A percentile compares a stretch with the other conserved stretches of the same genome.
These are phyloP conservation scores for Piscicola geometra DNA, from an alignment of 2,888 invertebrate species.

Conservation along the genomic window DNA sequence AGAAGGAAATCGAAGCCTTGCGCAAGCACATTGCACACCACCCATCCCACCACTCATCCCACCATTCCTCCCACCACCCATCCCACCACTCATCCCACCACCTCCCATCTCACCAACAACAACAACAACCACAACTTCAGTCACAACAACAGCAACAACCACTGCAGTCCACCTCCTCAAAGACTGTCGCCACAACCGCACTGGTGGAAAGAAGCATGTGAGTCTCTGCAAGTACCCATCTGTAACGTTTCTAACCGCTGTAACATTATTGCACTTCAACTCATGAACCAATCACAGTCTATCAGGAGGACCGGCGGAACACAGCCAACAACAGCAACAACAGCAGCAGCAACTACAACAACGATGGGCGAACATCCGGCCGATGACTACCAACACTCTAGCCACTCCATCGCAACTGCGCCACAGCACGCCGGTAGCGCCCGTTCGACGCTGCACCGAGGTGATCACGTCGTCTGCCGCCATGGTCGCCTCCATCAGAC, in stretches of 20 bases:
- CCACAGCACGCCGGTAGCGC: constrained; percentile 47
- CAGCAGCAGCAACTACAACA: constrained; percentile 10
- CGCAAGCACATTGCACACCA: constrained; percentile 20
- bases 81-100: too few relatives aligned
- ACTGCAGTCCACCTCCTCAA: not conserved
- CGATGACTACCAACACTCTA: constrained; percentile 71
- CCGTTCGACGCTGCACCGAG: constrained; percentile 45
- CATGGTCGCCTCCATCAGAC: constrained; percentile 37
- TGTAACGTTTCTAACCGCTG: too few relatives aligned
- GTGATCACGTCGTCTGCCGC: constrained; percentile 16
- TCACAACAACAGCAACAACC: constrained; percentile 5
- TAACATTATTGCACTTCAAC: too few relatives aligned
- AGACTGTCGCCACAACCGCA: not conserved
- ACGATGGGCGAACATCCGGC: constrained; percentile 76
- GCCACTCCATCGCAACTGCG: constrained; percentile 41
- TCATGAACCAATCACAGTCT: not conserved
- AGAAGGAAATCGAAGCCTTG: constrained; percentile 32
- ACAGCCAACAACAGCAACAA: not conserved
- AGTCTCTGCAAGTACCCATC: too few relatives aligned
- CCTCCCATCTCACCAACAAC: too few relatives aligned
- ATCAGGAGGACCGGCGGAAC: not conserved
- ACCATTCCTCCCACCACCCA: constrained; percentile 6
- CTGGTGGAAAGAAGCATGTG: constrained; percentile 31
- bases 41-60: not conserved
- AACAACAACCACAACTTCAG: constrained; percentile 13